These are phyloP conservation scores for Beaufortia kweichowensis DNA, from an alignment of 2,113 vertebrate genomes.

Conservation along the genomic window DNA sequence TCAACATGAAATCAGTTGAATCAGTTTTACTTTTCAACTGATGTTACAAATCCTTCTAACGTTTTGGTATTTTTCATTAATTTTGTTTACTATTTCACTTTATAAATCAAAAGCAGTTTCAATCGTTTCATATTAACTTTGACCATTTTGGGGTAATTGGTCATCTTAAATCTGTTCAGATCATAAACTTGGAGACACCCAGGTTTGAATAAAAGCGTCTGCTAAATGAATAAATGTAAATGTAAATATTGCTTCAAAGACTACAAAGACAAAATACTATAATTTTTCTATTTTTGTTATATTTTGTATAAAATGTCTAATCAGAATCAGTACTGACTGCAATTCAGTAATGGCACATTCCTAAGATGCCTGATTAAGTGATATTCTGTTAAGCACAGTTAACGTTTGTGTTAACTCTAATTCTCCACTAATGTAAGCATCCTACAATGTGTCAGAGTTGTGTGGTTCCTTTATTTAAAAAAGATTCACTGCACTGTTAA, in stretches of 20 bases:
- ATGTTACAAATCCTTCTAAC: too few species aligned
- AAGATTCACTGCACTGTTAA: conserved; percentile 55
- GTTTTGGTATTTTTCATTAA: too few species aligned
- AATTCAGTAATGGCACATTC: not conserved
- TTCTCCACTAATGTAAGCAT: conserved; percentile 48
- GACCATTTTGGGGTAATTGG: too few species aligned
- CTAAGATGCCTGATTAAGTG: conserved; percentile 16
- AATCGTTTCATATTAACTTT: too few species aligned
- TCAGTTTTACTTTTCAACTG: too few species aligned
- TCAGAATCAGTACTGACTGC: not conserved
- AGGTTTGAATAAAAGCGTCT: too few species aligned
- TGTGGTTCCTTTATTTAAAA: conserved; percentile 44
- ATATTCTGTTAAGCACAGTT: conserved; percentile 50
- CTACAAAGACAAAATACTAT: not conserved
- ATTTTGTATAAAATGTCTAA: not conserved
- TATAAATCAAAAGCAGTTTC: too few species aligned
- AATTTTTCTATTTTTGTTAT: not conserved
- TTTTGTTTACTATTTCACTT: too few species aligned
- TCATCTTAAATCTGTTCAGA: too few species aligned
- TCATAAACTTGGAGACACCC: too few species aligned
- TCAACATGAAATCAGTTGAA: too few species aligned
- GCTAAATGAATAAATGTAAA: too few species aligned
- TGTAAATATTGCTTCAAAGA: not conserved
- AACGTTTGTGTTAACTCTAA: conserved; percentile 44
- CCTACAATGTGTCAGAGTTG: conserved; percentile 32